A percentile compares a stretch with the other conserved stretches of the same genome.
These are phyloP conservation scores for Diadegma fenestrale DNA, from an alignment of 2,888 invertebrate genomes.

Conservation along the genomic window DNA sequence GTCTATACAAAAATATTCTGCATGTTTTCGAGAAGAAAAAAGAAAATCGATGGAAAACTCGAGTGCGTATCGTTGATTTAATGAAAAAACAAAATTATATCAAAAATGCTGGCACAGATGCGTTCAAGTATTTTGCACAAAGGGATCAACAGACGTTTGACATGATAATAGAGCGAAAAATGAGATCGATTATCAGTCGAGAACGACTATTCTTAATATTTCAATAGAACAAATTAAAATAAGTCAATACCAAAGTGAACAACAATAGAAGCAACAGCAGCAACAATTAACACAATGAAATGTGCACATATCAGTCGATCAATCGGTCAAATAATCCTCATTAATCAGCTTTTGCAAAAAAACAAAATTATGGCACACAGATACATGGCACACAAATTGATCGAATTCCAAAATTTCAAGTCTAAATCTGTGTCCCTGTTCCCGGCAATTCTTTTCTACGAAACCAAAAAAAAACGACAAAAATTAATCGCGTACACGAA, in stretches of 20 bases:
- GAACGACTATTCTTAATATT: conserved; percentile 62
- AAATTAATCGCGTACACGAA: conserved; percentile 34
- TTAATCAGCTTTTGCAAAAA: conserved; percentile 57
- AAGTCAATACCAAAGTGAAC: conserved; percentile 24
- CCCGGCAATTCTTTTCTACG: conserved; percentile 41
- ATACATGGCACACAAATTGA: conserved; percentile 80
- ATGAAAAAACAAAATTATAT: conserved; percentile 31
- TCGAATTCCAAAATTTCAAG: conserved; percentile 41
- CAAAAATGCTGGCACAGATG: conserved; percentile 82
- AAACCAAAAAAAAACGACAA: conserved; percentile 37
- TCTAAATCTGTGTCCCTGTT: conserved; percentile 75
- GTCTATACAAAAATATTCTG: conserved; percentile 58
- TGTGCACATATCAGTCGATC: conserved; percentile 49
- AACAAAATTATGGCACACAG: conserved; percentile 80
- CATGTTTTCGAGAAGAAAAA: conserved; percentile 70
- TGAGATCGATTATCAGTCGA: conserved; percentile 67
- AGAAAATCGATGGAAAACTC: conserved; percentile 56
- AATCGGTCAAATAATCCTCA: conserved; percentile 45
- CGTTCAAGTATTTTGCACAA: conserved; percentile 83
- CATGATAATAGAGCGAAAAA: conserved; percentile 82
- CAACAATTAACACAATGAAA: conserved; percentile 55
- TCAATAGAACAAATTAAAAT: conserved; percentile 50
- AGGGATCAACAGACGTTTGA: conserved; percentile 82
- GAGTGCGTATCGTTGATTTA: conserved; percentile 64
- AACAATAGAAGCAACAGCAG: conserved; percentile 59